Base-by-base conservation (phyloP, 92 coral and sea anemone species). In the Palythoa grandis region DNA sequence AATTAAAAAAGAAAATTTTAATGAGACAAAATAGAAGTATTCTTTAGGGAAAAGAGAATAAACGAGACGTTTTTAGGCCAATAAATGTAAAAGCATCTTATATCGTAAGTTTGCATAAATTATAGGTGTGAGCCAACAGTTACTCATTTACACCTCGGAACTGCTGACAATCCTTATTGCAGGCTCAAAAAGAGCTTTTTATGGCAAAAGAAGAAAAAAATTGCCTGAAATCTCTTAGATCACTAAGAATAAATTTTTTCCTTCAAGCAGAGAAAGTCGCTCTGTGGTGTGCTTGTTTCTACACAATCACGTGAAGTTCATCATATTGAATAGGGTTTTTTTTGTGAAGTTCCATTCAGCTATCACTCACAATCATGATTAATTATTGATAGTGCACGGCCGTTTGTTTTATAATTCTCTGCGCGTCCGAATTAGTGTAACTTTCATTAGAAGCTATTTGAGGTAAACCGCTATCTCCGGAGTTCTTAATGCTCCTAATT, bases 381-480 rank as follows among this genome's bases (percentile, higher is more conserved):
- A 80, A 80, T 80, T 60, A 80, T 80, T 19, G 53, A 80, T 80
- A 15, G n/a, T 35, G 17, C 7, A 12, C 40, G 53, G 16, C 25
- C 60, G 60, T 39, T 63, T 40, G 85, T 48, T 80, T 68, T 80
- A 20, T 20, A 40, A 20, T 65, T 66, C 54, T 80, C 54, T n/a
- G 43, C 85, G 85, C 85, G 85, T 80, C 85, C 20, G 39, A 43
- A 80, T 80, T 80, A 80, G 85, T 80, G 63, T 80, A 80, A 13
- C 8, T 80, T 80, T 80, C 74, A 80, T 80, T 80, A 80, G 70
- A 29, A 80, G 7, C 50, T 40, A 80, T 80, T 66, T 80, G 85
- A 48, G 85, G 74, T 66, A 20, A 23, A 47, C 85, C 85, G 70
- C 75, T 38, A 19, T 23, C 48, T 70, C 52, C 14, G n/a, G 40